Evolutionary conservation across 2,113 vertebrate species (phyloP).

Genomic region (Syngnathus typhle): DNA sequence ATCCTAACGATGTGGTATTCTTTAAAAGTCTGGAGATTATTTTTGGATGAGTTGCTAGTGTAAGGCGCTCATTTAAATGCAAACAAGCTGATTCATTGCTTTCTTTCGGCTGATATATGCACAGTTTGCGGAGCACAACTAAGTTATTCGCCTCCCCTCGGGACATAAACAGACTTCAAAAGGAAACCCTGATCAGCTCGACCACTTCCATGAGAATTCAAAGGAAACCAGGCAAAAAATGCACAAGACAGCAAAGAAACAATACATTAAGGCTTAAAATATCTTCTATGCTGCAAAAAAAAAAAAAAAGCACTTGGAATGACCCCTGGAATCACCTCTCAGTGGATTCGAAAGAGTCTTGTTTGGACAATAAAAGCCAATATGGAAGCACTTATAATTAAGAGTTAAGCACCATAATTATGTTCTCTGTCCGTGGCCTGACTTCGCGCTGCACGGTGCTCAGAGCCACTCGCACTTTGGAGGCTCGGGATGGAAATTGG

Average conservation of each 20-base stretch:
- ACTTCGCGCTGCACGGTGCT: slow-evolving; percentile 28
- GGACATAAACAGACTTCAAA: slow-evolving; percentile 58
- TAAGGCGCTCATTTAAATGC: slow-evolving; percentile 48
- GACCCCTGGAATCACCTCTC: slow-evolving; percentile 24
- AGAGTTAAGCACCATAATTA: slow-evolving; percentile 38
- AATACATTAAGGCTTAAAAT: slow-evolving; percentile 15
- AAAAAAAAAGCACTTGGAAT: slow-evolving; percentile 23
- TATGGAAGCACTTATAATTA: slow-evolving; percentile 28
- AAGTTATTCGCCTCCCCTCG: slow-evolving; percentile 45
- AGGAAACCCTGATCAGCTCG: slow-evolving; percentile 38
- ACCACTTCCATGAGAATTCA: slow-evolving; percentile 31
- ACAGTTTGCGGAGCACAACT: slow-evolving; percentile 48
- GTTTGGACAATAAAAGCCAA: slow-evolving; percentile 16
- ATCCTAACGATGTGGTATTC: slow-evolving; percentile 22
- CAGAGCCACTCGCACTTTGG: slow-evolving; percentile 33
- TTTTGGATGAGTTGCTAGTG: slow-evolving; percentile 22
- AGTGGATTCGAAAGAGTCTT: slow-evolving; percentile 4
- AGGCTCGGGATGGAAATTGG: slow-evolving; percentile 42
- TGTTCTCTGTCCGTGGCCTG: slow-evolving; percentile 8
- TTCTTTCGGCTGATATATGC: slow-evolving; percentile 46
- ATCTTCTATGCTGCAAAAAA: slow-evolving; percentile 6
- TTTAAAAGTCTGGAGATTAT: slow-evolving; percentile 28
- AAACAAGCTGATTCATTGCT: slow-evolving; percentile 56
- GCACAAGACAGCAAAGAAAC: slow-evolving; percentile 18
- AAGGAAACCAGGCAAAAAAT: slow-evolving; percentile 25